These are phyloP conservation scores for Recurvirostra avosetta DNA, from an alignment of 2,113 vertebrate species.

Conservation along the genomic window DNA sequence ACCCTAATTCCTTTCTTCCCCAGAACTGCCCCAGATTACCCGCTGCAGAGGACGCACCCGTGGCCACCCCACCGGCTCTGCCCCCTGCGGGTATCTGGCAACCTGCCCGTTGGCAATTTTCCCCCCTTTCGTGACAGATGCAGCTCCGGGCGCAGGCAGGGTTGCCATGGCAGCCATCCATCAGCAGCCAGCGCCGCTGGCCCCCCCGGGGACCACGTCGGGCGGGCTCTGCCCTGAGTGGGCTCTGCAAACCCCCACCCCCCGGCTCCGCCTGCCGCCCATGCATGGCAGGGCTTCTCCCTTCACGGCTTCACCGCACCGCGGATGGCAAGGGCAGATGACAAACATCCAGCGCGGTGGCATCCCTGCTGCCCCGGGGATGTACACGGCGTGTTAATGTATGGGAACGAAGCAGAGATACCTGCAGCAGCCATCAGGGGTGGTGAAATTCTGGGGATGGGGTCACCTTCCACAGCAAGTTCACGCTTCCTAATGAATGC, in stretches of 20 bases:
- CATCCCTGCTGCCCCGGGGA: not conserved
- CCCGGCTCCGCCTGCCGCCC: not conserved
- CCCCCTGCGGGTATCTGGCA: not conserved
- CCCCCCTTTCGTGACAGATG: not conserved
- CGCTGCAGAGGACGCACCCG: not conserved
- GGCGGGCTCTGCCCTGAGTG: not conserved
- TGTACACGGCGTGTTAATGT: not conserved
- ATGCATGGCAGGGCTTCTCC: too few species aligned
- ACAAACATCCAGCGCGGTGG: not conserved
- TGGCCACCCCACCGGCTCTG: not conserved
- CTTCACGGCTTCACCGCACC: not conserved
- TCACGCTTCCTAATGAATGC: not conserved
- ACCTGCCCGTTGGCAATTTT: not conserved
- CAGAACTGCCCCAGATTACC: not conserved
- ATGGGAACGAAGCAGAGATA: not conserved
- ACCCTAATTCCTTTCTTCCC: not conserved
- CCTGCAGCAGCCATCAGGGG: not conserved
- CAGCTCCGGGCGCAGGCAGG: not conserved
- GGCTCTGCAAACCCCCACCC: not conserved
- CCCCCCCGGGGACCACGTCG: not conserved
- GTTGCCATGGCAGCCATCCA: slow-evolving; percentile 59
- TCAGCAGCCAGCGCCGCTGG: not conserved
- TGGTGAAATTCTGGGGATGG: not conserved
- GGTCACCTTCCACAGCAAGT: not conserved
- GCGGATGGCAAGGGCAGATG: not conserved